phyloP scores from a whole-genome alignment of 2,888 invertebrate species.

The Apodemia mormo region DNA sequence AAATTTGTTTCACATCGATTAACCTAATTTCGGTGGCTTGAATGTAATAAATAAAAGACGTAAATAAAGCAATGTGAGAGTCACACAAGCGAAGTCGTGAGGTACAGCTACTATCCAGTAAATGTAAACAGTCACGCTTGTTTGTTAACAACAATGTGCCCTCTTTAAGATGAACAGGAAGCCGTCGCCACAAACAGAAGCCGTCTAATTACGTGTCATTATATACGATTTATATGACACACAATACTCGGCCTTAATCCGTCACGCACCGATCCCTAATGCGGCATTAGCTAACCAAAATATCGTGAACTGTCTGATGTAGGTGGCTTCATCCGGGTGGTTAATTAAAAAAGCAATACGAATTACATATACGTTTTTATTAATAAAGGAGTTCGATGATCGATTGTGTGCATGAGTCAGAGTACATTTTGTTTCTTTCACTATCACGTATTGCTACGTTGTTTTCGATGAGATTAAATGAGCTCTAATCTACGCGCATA shows the following conservation, averaged over 20 bases:
- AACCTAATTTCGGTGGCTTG: no score
- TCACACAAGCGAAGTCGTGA: no score
- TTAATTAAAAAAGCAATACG: not conserved
- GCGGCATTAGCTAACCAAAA: constrained; percentile 18
- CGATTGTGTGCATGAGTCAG: no score
- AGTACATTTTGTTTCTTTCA: no score
- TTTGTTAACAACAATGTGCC: constrained; percentile 18
- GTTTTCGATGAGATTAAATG: no score
- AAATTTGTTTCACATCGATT: no score
- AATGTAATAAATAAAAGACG: no score
- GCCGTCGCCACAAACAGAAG: constrained; percentile 28
- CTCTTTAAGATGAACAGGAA: constrained; percentile 1
- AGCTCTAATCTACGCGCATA: no score
- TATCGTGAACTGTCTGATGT: not conserved
- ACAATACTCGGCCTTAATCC: constrained; percentile 41
- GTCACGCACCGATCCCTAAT: constrained; percentile 42
- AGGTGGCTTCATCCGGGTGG: not conserved
- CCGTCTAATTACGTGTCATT: constrained; percentile 35
- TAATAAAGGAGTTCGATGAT: no score
- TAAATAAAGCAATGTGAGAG: no score
- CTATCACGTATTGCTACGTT: no score
- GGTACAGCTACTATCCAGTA: not conserved
- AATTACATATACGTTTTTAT: no score
- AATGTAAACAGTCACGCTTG: constrained; percentile 13
- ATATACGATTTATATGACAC: constrained; percentile 24